phyloP scores from a whole-genome alignment of 2,113 vertebrate genomes.

The Ploceus nigricollis region DNA sequence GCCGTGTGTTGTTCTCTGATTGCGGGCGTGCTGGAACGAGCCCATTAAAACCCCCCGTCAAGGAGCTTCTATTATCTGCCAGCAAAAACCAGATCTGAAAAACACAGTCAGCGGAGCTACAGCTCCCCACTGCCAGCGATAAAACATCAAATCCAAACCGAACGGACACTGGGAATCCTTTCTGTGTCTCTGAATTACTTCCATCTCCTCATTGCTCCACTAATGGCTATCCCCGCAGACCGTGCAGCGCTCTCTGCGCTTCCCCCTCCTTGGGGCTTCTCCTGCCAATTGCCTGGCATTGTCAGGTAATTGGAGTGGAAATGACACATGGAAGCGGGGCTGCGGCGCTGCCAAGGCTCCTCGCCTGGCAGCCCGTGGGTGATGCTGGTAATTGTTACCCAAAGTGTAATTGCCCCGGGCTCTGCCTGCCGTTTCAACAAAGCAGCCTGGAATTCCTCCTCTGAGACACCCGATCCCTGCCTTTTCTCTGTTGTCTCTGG shows the following conservation, averaged over 20 bases:
- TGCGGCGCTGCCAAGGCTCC: conserved; percentile 64
- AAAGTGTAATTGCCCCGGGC: conserved; percentile 57
- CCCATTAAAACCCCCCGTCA: neutral
- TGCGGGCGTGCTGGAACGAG: neutral
- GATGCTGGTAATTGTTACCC: conserved; percentile 59
- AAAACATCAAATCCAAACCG: neutral
- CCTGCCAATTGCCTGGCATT: conserved; percentile 30
- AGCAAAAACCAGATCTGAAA: neutral
- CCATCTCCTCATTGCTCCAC: neutral
- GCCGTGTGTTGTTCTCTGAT: fast-evolving
- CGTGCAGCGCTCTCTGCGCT: neutral
- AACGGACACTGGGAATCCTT: neutral
- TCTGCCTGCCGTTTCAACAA: conserved; percentile 41
- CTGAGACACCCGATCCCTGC: neutral
- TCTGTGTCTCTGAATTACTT: conserved; percentile 6
- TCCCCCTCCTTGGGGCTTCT: conserved; percentile 21
- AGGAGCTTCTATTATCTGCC: fast-evolving
- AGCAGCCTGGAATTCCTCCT: conserved; percentile 18
- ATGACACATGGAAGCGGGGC: conserved; percentile 38
- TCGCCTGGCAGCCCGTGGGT: conserved; percentile 26
- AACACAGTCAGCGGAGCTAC: neutral
- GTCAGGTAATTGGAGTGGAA: conserved; percentile 64
- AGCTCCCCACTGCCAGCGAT: neutral
- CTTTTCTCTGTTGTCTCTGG: neutral
- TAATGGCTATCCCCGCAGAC: neutral